Evolutionary conservation across 2,797 vertebrate genomes (phyloP).

Genomic region (Sebastes glaucus): DNA sequence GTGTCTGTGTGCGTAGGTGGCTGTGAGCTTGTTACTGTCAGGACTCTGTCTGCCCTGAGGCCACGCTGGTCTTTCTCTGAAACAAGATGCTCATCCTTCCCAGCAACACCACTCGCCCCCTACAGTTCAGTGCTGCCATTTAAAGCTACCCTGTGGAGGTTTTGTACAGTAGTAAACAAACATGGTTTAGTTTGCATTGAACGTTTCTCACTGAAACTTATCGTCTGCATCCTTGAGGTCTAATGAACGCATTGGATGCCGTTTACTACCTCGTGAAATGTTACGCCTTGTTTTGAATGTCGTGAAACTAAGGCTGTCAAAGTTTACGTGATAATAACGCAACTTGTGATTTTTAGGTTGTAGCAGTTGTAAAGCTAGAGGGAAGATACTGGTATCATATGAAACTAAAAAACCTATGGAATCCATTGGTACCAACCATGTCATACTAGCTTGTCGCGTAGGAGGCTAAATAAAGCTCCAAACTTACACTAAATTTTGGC

Average conservation of each 20-base stretch:
- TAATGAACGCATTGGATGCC: neutral
- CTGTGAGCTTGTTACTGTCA: conserved; percentile 68
- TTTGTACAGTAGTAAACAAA: neutral
- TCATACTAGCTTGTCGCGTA: no score
- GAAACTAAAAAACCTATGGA: no score
- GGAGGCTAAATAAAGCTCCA: no score
- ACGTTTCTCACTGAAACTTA: neutral
- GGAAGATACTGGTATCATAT: no score
- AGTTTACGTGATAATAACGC: no score
- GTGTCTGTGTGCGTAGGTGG: conserved; percentile 19
- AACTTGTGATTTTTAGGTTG: no score
- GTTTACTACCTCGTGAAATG: neutral
- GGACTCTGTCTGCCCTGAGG: conserved; percentile 71
- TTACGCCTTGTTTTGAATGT: neutral
- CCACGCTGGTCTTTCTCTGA: conserved; percentile 60
- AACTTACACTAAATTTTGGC: no score
- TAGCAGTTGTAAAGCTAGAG: no score
- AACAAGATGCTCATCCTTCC: conserved; percentile 60
- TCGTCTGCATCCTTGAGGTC: neutral
- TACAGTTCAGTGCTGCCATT: conserved; percentile 33
- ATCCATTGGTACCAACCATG: no score
- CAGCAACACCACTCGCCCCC: conserved; percentile 56
- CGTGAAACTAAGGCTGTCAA: neutral
- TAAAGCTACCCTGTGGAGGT: conserved; percentile 12
- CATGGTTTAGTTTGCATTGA: neutral